Evolutionary conservation across 2,888 invertebrate genomes (phyloP).

Genomic region (Nudaria mundana): DNA sequence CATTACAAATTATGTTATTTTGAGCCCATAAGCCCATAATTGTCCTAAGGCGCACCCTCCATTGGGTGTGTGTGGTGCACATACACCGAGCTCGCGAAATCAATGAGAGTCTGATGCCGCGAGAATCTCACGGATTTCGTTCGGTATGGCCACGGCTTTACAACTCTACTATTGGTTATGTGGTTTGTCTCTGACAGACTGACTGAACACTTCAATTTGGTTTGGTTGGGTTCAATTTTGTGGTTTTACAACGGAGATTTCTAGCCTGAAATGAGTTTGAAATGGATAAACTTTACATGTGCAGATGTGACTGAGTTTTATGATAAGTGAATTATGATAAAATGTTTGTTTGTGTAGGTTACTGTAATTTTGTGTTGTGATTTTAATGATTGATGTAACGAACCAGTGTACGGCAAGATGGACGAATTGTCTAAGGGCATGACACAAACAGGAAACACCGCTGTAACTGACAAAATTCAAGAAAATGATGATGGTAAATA

Average conservation of each 20-base stretch:
- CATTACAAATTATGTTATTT: too few relatives aligned
- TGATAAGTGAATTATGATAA: constrained; percentile 49
- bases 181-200: constrained; percentile 42
- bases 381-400: constrained; percentile 77
- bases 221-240: too few relatives aligned
- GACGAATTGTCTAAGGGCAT: constrained; percentile 81
- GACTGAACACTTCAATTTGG: constrained; percentile 39
- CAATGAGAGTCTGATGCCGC: too few relatives aligned
- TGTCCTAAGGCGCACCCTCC: too few relatives aligned
- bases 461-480: constrained; percentile 75
- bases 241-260: constrained; percentile 47
- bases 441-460: constrained; percentile 80
- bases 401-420: constrained; percentile 79
- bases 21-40: too few relatives aligned
- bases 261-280: constrained; percentile 66
- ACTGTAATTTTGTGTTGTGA: constrained; percentile 61
- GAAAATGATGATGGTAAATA: constrained; percentile 72
- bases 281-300: constrained; percentile 60
- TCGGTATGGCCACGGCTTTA: too few relatives aligned
- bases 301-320: constrained; percentile 59
- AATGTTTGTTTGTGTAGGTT: constrained; percentile 50
- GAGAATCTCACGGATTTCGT: too few relatives aligned
- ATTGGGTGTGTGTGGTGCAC: too few relatives aligned
- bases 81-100: too few relatives aligned
- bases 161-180: constrained; percentile 21